Percentiles rank a stretch among this genome's conserved stretches.
Conservation (phyloP, 1,140 invertebrate genomes). For the Macrobrachium nipponense region DNA sequence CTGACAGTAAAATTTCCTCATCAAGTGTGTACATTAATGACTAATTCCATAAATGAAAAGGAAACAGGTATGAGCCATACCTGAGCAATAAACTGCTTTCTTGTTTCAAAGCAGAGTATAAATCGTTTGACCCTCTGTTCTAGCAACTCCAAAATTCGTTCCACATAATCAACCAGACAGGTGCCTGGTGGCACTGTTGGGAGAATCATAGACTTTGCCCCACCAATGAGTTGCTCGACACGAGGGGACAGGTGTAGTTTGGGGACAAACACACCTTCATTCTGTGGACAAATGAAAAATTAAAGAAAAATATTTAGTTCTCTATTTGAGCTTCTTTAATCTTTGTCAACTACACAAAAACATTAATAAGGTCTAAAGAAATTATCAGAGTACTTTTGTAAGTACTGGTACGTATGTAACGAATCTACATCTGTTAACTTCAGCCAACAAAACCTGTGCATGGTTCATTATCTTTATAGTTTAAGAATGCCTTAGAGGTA, state of each 20-base stretch:
- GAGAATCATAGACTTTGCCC: constrained; percentile 34
- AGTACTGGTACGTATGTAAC: too few relatives aligned
- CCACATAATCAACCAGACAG: constrained; percentile 50
- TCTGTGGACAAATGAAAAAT: constrained; percentile 15
- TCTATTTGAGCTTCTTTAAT: neutral
- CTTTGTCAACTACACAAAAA: too few relatives aligned
- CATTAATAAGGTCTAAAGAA: too few relatives aligned
- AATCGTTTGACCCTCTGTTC: constrained; percentile 38
- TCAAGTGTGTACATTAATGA: too few relatives aligned
- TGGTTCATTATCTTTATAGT: too few relatives aligned
- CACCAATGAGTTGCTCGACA: constrained; percentile 47
- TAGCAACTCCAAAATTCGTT: constrained; percentile 38
- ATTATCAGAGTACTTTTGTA: too few relatives aligned
- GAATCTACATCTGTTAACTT: too few relatives aligned
- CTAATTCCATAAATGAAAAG: neutral
- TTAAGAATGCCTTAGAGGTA: too few relatives aligned
- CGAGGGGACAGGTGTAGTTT: constrained; percentile 44
- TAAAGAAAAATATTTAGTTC: neutral
- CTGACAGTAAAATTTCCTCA: too few relatives aligned
- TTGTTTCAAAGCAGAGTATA: constrained; percentile 41
- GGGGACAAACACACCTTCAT: constrained; percentile 45
- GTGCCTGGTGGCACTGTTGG: constrained; percentile 48
- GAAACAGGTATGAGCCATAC: constrained; percentile 3
- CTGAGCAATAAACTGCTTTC: constrained; percentile 57
- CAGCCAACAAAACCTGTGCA: too few relatives aligned